These are phyloP conservation scores for Drosophila parthenogenetica DNA, from an alignment of 2,888 invertebrate genomes.

Conservation along the genomic window DNA sequence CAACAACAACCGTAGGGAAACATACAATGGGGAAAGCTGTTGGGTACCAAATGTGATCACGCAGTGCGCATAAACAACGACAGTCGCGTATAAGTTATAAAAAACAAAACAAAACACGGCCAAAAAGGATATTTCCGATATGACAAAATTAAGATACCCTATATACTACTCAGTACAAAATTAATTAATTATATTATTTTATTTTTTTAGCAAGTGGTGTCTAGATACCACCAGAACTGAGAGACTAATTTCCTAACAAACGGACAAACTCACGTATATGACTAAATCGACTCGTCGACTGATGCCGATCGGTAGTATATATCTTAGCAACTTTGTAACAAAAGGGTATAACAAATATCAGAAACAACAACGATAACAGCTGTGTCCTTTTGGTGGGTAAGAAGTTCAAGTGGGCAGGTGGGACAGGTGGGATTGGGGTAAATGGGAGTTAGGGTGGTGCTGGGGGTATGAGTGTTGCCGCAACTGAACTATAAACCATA, in stretches of 20 bases:
- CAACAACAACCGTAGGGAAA: constrained; percentile 11
- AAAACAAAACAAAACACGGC: constrained; percentile 30
- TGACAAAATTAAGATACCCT: no score
- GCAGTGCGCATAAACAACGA: constrained; percentile 71
- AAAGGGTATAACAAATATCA: background rate
- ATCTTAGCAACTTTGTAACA: no score
- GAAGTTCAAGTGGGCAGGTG: constrained; percentile 26
- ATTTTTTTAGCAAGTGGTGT: no score
- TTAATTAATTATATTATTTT: no score
- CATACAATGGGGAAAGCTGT: constrained; percentile 18
- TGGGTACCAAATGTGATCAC: constrained; percentile 73
- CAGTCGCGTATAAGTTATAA: constrained; percentile 53
- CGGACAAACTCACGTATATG: no score
- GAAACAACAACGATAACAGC: constrained; percentile 18
- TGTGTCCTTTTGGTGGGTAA: constrained; percentile 38
- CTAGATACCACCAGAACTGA: no score
- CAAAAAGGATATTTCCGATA: background rate
- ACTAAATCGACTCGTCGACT: no score
- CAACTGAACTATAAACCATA: constrained; percentile 59
- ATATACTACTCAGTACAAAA: no score
- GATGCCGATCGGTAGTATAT: no score
- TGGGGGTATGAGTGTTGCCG: constrained; percentile 16
- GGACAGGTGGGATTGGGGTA: background rate
- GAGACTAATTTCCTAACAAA: no score
- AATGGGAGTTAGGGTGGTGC: background rate